These are phyloP conservation scores for Amphipyra tragopoginis DNA, from an alignment of 2,888 invertebrate species.

Conservation along the genomic window DNA sequence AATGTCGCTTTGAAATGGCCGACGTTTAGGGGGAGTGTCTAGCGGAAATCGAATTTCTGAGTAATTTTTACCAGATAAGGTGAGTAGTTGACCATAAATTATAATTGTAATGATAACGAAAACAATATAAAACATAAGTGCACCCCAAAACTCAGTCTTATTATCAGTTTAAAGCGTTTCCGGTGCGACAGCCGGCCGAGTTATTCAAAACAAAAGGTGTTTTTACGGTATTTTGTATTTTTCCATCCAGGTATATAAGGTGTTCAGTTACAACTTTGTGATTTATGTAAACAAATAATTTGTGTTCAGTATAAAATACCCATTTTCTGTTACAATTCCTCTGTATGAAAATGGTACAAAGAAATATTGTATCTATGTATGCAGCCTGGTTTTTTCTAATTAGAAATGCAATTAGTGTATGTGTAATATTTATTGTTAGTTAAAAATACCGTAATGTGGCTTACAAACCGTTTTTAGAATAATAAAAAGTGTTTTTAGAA, in stretches of 20 bases:
- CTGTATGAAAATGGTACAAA: conserved; percentile 23
- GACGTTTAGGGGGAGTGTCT: conserved; percentile 89
- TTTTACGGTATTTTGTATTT: conserved; percentile 67
- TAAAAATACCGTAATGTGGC: conserved; percentile 51
- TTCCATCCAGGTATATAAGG: conserved; percentile 42
- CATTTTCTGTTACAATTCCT: conserved; percentile 44
- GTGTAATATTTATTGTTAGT: conserved; percentile 55
- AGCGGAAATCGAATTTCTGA: conserved; percentile 77
- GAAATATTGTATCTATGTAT: conserved; percentile 31
- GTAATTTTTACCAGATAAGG: conserved; percentile 77
- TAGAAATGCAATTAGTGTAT: conserved; percentile 58
- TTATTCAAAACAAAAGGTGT: conserved; percentile 87
- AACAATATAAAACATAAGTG: conserved; percentile 21
- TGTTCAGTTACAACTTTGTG: conserved; percentile 30
- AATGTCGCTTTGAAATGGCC: conserved; percentile 89
- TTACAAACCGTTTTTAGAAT: conserved; percentile 20
- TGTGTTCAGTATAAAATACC: conserved; percentile 9
- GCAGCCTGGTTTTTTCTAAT: conserved; percentile 57
- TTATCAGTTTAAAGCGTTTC: conserved; percentile 71
- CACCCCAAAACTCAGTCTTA: conserved; percentile 20
- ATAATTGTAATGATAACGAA: conserved; percentile 31
- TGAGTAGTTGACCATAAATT: conserved; percentile 66
- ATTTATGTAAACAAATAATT: conserved; percentile 16
- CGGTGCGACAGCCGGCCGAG: conserved; percentile 81
- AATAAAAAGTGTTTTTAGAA: conserved; percentile 6